These are phyloP conservation scores for Plotosus lineatus DNA, from an alignment of 2,113 vertebrate species.

Conservation along the genomic window DNA sequence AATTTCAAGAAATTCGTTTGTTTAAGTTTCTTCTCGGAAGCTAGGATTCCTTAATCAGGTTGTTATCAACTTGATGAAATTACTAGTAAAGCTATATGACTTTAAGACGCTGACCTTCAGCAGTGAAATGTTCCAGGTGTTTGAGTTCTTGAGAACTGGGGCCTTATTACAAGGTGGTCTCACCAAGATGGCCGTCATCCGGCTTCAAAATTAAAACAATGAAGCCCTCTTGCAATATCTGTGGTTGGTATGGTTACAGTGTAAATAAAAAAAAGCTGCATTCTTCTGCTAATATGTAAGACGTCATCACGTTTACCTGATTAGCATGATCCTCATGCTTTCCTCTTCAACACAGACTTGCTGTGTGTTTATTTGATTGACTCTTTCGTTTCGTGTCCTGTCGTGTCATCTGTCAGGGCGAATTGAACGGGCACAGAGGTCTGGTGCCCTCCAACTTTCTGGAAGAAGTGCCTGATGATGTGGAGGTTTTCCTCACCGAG, in stretches of 20 bases:
- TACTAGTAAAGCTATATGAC: too few species aligned
- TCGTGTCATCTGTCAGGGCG: slow-evolving; percentile 74
- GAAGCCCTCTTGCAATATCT: too few species aligned
- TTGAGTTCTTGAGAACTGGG: too few species aligned
- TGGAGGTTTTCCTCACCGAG: slow-evolving; percentile 94
- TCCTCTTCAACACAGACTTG: background rate
- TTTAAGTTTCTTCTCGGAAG: too few species aligned
- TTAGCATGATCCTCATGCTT: background rate
- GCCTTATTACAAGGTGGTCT: too few species aligned
- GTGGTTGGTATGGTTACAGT: background rate
- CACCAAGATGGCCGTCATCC: too few species aligned
- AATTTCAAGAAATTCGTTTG: too few species aligned
- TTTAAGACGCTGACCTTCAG: too few species aligned
- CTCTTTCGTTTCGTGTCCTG: background rate
- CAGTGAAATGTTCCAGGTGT: too few species aligned
- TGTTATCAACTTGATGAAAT: too few species aligned
- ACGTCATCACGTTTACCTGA: background rate
- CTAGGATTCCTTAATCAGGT: too few species aligned
- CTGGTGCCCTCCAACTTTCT: slow-evolving; percentile 98
- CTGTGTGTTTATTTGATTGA: background rate
- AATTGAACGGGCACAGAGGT: slow-evolving; percentile 96
- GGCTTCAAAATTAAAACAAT: too few species aligned
- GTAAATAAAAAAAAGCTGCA: background rate
- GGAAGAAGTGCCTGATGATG: slow-evolving; percentile 99
- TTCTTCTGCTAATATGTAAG: background rate